Conservation (phyloP, 2,888 invertebrate species). For the Pandemis cinnamomeana region DNA sequence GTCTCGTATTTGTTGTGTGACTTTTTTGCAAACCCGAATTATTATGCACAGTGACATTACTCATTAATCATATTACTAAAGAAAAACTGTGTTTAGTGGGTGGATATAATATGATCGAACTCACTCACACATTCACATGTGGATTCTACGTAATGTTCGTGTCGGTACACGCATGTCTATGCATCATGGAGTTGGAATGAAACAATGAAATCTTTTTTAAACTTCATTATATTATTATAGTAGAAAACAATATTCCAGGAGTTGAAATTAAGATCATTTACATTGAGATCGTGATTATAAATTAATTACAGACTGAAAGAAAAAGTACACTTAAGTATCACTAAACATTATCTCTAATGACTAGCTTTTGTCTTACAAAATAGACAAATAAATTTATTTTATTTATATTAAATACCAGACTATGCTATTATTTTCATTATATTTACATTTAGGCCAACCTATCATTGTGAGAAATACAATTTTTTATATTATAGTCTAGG, state of each 20-base stretch:
- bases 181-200: background rate
- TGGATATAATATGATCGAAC: too few relatives aligned
- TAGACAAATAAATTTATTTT: slow-evolving; percentile 50
- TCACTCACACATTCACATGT: too few relatives aligned
- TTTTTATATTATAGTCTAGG: slow-evolving; percentile 45
- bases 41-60: too few relatives aligned
- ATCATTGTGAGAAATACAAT: slow-evolving; percentile 63
- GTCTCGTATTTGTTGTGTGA: too few relatives aligned
- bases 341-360: slow-evolving; percentile 34
- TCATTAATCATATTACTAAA: too few relatives aligned
- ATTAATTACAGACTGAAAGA: slow-evolving; percentile 26
- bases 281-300: slow-evolving; percentile 31
- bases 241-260: slow-evolving; percentile 36
- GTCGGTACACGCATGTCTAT: too few relatives aligned
- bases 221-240: slow-evolving; percentile 37
- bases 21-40: too few relatives aligned
- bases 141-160: too few relatives aligned
- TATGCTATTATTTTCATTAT: slow-evolving; percentile 44
- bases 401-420: slow-evolving; percentile 35
- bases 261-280: slow-evolving; percentile 27
- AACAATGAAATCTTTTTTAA: slow-evolving; percentile 24
- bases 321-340: slow-evolving; percentile 31
- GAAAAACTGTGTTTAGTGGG: too few relatives aligned
- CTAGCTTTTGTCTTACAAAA: slow-evolving; percentile 29
- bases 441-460: slow-evolving; percentile 55